Evolutionary conservation across 2,888 invertebrate species (phyloP).

Genomic region (Torymus texanus): DNA sequence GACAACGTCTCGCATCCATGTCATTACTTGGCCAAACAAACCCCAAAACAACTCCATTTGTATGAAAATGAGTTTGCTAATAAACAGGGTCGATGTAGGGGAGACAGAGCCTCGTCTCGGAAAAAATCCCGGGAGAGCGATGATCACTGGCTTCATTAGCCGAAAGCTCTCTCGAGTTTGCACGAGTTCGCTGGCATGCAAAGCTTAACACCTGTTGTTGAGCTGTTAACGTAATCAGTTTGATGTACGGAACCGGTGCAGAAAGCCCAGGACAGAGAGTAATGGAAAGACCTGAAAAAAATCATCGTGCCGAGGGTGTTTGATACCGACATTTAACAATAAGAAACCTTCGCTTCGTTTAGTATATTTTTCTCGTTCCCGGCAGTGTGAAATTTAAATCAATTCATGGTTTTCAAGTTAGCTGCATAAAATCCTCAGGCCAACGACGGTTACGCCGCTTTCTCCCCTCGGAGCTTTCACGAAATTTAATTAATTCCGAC

Average conservation of each 20-base stretch:
- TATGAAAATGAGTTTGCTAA: conserved; percentile 19
- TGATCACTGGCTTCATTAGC: conserved; percentile 36
- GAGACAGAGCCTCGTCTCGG: not conserved
- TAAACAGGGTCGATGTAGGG: not conserved
- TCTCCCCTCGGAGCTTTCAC: not conserved
- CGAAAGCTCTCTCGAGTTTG: not conserved
- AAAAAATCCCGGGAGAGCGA: not conserved
- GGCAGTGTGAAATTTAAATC: conserved; percentile 31
- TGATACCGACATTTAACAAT: conserved; percentile 44
- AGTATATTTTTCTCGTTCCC: not conserved
- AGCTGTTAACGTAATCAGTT: conserved; percentile 44
- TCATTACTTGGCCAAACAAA: conserved; percentile 3
- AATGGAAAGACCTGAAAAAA: not conserved
- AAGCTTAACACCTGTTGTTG: conserved; percentile 47
- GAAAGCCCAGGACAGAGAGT: not conserved
- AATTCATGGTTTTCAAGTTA: conserved; percentile 49
- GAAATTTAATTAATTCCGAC: conserved; percentile 50
- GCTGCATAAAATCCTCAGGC: conserved; percentile 7
- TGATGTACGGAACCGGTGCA: not conserved
- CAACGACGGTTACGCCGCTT: not conserved
- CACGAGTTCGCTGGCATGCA: not conserved
- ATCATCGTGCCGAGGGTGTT: conserved; percentile 18
- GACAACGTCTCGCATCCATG: no score
- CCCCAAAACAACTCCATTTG: conserved; percentile 15
- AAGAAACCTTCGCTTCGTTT: conserved; percentile 16